Evolutionary conservation across 1,140 invertebrate genomes (phyloP).

Genomic region (Eriosoma lanigerum): DNA sequence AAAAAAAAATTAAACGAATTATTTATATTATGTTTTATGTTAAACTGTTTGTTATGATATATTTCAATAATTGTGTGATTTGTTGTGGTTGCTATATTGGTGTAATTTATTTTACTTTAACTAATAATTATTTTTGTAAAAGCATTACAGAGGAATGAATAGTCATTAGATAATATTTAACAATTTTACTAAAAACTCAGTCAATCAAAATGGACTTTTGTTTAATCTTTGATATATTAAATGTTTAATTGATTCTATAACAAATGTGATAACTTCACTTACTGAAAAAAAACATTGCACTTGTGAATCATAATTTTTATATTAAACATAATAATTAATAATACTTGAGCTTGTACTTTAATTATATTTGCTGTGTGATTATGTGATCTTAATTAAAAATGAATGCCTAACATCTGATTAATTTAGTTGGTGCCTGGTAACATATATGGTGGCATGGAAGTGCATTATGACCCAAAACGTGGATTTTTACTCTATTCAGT

Average conservation of each 20-base stretch:
- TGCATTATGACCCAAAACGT: slow-evolving; percentile 34
- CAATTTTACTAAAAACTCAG: neutral
- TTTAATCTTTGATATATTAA: neutral
- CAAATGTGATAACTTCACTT: neutral
- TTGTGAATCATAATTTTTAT: neutral
- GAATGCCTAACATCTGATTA: slow-evolving; percentile 29
- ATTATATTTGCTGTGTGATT: slow-evolving; percentile 19
- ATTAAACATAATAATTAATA: neutral
- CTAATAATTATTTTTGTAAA: neutral
- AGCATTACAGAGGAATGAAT: neutral
- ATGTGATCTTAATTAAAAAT: slow-evolving; percentile 17
- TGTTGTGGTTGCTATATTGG: no score
- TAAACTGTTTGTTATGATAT: no score
- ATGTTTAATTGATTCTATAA: neutral
- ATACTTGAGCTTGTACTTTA: neutral
- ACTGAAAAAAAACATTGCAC: no score
- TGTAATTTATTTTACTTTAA: no score
- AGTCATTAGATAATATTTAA: neutral
- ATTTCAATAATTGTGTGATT: no score
- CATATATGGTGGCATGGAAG: slow-evolving; percentile 1
- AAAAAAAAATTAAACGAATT: neutral
- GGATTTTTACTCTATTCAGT: slow-evolving; percentile 35
- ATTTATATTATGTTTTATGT: neutral
- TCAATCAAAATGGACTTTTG: neutral
- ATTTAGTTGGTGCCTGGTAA: slow-evolving; percentile 43